phyloP scores from a whole-genome alignment of 2,113 vertebrate species.

The Ornithorhynchus anatinus region DNA sequence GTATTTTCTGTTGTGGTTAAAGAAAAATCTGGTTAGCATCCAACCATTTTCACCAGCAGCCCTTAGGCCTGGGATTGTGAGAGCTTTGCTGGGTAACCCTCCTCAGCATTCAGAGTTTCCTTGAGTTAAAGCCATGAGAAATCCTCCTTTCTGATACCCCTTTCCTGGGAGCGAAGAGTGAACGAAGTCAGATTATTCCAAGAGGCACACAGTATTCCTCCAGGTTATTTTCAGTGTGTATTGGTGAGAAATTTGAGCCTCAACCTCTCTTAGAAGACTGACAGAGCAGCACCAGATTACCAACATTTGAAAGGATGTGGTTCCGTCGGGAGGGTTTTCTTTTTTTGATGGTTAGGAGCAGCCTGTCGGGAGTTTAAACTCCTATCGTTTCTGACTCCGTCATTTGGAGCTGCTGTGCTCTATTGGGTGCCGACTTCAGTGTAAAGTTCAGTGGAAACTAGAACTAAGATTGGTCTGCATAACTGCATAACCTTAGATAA shows the following conservation, averaged over 20 bases:
- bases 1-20: background rate
- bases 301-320: background rate
- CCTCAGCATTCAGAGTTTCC: conserved; percentile 11
- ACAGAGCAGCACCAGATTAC: background rate
- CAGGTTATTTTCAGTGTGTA: background rate
- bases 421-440: no score
- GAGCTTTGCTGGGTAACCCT: conserved; percentile 7
- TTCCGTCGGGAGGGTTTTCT: no score
- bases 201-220: background rate
- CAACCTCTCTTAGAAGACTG: background rate
- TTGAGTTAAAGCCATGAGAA: conserved; percentile 1
- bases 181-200: background rate
- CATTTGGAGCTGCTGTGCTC: no score
- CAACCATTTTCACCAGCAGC: background rate
- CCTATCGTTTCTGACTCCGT: no score
- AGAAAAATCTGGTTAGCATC: background rate
- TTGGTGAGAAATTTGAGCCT: background rate
- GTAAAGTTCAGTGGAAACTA: no score
- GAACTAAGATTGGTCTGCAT: no score
- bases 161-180: background rate
- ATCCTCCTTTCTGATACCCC: background rate
- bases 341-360: no score
- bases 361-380: no score
- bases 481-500: no score
- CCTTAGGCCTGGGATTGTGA: background rate